Conservation (phyloP, 1,140 invertebrate species). For the Hydropsyche tenuis region DNA sequence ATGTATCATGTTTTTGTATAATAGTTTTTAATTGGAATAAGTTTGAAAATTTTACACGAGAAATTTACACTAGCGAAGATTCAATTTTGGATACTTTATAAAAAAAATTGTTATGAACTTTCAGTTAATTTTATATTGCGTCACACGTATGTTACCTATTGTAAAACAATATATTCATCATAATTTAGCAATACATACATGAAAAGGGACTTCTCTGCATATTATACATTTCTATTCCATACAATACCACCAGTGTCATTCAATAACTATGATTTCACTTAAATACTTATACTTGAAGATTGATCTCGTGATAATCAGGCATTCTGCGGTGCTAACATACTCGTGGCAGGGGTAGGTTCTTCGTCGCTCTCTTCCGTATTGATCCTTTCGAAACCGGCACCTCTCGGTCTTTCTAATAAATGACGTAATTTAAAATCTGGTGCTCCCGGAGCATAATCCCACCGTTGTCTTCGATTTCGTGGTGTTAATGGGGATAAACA, state of each 20-base stretch:
- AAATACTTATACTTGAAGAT: slow-evolving; percentile 46
- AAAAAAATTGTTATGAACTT: too few relatives aligned
- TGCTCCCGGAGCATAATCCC: slow-evolving; percentile 59
- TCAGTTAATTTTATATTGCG: too few relatives aligned
- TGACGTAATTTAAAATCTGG: slow-evolving; percentile 60
- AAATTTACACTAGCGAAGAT: too few relatives aligned
- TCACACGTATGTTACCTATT: too few relatives aligned
- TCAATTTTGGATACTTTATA: too few relatives aligned
- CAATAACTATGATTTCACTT: too few relatives aligned
- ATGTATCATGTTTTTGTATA: too few relatives aligned
- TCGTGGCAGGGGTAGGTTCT: slow-evolving; percentile 56
- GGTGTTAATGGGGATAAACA: slow-evolving; percentile 50
- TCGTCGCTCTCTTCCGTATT: slow-evolving; percentile 61
- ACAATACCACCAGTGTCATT: neutral
- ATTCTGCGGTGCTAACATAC: slow-evolving; percentile 56
- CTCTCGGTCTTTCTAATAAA: slow-evolving; percentile 56
- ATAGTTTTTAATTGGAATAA: too few relatives aligned
- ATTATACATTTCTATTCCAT: neutral
- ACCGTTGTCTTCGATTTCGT: slow-evolving; percentile 54
- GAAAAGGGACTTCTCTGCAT: too few relatives aligned
- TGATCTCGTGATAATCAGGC: slow-evolving; percentile 44
- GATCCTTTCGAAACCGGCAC: slow-evolving; percentile 57
- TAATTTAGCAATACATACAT: too few relatives aligned
- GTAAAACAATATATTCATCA: too few relatives aligned
- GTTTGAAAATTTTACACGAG: too few relatives aligned